Percentiles rank a stretch among this genome's conserved stretches.
phyloP scores from a whole-genome alignment of 2,888 invertebrate genomes.

The Tetanocera ferruginea region DNA sequence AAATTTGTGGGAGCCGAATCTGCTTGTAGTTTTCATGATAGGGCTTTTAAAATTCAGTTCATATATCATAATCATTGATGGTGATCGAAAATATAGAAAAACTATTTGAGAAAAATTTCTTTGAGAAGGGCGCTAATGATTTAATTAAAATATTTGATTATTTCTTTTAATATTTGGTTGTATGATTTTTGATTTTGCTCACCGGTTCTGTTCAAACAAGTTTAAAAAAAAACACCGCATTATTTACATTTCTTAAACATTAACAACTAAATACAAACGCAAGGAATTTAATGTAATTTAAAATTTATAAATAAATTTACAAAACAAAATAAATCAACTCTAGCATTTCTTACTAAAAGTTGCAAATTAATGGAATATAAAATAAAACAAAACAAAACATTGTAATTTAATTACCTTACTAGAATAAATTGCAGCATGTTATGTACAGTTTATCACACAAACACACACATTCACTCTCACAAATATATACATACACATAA shows the following conservation, averaged over 20 bases:
- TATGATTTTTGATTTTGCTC: too few species aligned
- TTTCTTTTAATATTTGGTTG: background rate
- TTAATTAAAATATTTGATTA: background rate
- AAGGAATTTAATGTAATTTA: slow-evolving; percentile 28
- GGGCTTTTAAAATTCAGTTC: too few species aligned
- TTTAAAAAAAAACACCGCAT: too few species aligned
- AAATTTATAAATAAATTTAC: background rate
- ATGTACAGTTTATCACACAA: slow-evolving; percentile 47
- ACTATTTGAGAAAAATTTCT: too few species aligned
- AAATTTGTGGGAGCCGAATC: too few species aligned
- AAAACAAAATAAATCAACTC: slow-evolving; percentile 14
- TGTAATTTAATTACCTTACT: slow-evolving; percentile 25
- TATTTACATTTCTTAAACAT: slow-evolving; percentile 36
- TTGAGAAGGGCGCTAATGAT: too few species aligned
- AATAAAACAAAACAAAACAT: background rate
- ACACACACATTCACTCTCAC: slow-evolving; percentile 8
- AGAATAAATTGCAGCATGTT: slow-evolving; percentile 44
- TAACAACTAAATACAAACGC: slow-evolving; percentile 10
- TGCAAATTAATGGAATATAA: slow-evolving; percentile 6
- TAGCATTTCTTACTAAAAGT: background rate
- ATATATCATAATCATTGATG: too few species aligned
- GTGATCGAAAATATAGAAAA: too few species aligned
- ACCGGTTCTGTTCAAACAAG: too few species aligned
- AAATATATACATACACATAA: background rate
- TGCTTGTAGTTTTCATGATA: too few species aligned